A percentile compares a stretch with the other conserved stretches of the same genome.
These are phyloP conservation scores for Alcedo quadribrachys DNA, from an alignment of 2,797 vertebrate genomes.

Conservation along the genomic window DNA sequence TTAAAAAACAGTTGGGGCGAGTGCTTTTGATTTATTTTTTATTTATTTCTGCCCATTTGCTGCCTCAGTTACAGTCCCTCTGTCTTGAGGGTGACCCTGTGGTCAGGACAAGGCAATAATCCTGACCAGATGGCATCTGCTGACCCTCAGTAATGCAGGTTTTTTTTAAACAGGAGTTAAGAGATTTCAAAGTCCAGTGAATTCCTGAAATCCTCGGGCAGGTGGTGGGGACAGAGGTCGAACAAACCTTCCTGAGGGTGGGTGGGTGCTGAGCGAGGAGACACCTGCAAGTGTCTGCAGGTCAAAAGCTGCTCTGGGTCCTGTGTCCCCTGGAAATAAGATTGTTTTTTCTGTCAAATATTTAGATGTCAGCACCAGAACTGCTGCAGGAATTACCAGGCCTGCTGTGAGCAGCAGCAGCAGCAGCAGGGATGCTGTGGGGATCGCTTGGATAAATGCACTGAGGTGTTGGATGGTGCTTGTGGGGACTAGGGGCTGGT, in stretches of 20 bases:
- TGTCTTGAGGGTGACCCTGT: background rate
- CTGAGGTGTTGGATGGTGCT: rapidly evolving
- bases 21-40: background rate
- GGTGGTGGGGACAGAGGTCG: background rate
- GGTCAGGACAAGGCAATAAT: rapidly evolving
- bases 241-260: rapidly evolving
- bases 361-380: background rate
- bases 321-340: background rate
- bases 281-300: background rate
- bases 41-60: background rate
- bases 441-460: background rate
- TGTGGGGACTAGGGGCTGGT: background rate
- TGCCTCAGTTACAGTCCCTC: background rate
- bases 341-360: background rate
- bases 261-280: rapidly evolving
- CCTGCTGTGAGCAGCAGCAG: rapidly evolving
- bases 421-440: rapidly evolving
- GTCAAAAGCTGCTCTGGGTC: rapidly evolving
- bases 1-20: background rate
- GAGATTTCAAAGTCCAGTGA: background rate
- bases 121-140: rapidly evolving
- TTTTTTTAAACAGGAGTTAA: background rate
- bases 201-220: background rate
- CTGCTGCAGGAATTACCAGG: background rate
- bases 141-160: rapidly evolving